phyloP scores from a whole-genome alignment of 1,140 invertebrate species.

The Eriocheir sinensis region DNA sequence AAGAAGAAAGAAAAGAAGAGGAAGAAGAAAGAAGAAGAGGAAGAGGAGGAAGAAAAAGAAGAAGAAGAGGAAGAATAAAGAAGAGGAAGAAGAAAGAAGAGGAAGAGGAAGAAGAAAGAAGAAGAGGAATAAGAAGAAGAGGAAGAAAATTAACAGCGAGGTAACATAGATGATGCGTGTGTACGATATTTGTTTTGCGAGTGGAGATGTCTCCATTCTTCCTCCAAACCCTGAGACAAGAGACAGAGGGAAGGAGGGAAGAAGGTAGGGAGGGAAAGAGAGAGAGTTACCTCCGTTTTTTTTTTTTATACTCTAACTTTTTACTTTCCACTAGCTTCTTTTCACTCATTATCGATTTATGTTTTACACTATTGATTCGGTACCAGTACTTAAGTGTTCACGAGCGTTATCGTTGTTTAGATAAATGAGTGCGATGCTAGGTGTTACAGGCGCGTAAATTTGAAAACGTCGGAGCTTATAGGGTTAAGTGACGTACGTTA shows the following conservation, averaged over 20 bases:
- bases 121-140: neutral
- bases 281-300: neutral
- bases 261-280: neutral
- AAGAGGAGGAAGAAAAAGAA: neutral
- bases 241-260: neutral
- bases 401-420: no score
- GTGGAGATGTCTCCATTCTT: no score
- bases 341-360: no score
- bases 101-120: neutral
- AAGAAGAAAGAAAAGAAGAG: neutral
- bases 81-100: neutral
- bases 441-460: neutral
- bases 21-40: slow-evolving; percentile 6
- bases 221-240: no score
- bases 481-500: no score
- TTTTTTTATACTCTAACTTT: no score
- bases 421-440: neutral
- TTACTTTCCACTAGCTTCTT: no score
- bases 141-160: neutral
- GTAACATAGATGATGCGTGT: no score
- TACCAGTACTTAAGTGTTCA: no score
- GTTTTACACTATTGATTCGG: no score
- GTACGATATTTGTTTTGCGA: no score
- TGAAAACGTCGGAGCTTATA: no score
- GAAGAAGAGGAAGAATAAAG: neutral